Evolutionary conservation across 2,888 invertebrate genomes (phyloP).

Genomic region (Caenorhabditis zanzibari): DNA sequence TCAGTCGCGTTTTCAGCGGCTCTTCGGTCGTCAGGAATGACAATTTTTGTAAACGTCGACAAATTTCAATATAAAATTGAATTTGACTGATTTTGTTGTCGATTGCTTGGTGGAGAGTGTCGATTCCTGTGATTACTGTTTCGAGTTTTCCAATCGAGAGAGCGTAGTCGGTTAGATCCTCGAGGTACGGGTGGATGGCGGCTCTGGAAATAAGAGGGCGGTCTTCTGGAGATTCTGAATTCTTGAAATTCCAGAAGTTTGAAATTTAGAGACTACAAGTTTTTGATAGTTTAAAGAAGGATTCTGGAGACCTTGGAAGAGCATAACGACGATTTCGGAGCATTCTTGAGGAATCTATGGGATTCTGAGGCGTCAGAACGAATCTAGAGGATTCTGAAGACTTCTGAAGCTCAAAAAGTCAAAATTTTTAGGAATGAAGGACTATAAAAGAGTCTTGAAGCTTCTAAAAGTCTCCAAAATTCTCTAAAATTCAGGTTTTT

Average conservation of each 20-base stretch:
- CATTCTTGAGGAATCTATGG: too few relatives aligned
- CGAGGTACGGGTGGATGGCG: slow-evolving; percentile 29
- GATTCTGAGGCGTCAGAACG: too few relatives aligned
- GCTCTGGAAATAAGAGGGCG: slow-evolving; percentile 17
- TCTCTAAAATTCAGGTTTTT: too few relatives aligned
- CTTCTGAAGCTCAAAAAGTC: too few relatives aligned
- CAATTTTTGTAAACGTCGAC: slow-evolving; percentile 39
- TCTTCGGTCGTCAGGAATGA: slow-evolving; percentile 46
- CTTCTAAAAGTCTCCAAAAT: too few relatives aligned
- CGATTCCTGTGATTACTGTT: slow-evolving; percentile 12
- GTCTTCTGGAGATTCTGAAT: background rate
- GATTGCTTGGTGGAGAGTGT: slow-evolving; percentile 29
- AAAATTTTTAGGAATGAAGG: too few relatives aligned
- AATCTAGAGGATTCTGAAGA: too few relatives aligned
- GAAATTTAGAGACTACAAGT: too few relatives aligned
- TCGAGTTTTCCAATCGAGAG: slow-evolving; percentile 14
- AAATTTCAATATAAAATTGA: slow-evolving; percentile 48
- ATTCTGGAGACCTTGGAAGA: too few relatives aligned
- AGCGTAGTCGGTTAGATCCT: slow-evolving; percentile 38
- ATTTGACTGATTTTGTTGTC: slow-evolving; percentile 2
- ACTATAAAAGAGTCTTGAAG: too few relatives aligned
- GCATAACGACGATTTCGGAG: too few relatives aligned
- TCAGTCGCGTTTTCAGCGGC: slow-evolving; percentile 32
- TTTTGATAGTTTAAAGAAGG: too few relatives aligned
- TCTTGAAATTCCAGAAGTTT: background rate